Base-by-base conservation (phyloP, 2,888 invertebrate species). In the Disparrhopalites patrizii region DNA sequence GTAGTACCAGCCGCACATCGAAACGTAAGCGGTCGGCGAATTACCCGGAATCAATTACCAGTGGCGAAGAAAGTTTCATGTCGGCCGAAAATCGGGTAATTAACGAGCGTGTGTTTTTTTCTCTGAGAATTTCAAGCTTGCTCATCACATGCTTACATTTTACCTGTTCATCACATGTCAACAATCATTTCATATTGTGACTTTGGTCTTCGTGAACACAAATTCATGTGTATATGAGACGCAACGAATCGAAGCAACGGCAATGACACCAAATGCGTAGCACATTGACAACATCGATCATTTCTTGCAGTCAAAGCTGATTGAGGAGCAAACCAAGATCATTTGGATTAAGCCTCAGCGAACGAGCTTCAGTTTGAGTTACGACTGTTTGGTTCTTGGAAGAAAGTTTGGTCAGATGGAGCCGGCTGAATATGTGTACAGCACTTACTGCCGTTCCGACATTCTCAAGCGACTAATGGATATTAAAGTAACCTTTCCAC, bases 381-480 rank as follows among this genome's bases (percentile, higher is more conserved):
- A 68, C 40, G 69, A 67, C 38, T 52, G 66, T 10, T 58, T 72
- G 0, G 36, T 73, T 3, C 60, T 73, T 30, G 73, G 70, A n/a
- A 56, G 70, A 31, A 68, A 62, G 23, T 64, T 73, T 43, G 68
- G 66, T 8, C 62, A 1, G 51, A 66, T 10, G 18, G 67, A 69
- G 36, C 70, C 67, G 3, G 70, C 67, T 4, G 63, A 66, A 7
- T 73, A 70, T 28, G 70, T 73, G 13, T 69, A 71, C 31, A 70
- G 67, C 2, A 73, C 73, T 0, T 73, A 67, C 43, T 70, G 70
- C 31, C 65, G 66, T 23, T 25, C 70, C 20, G 62, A 67, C 18
- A 64, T 68, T 10, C 56, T 73, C 5, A 70, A 71, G 43, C 50
- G 62, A 18, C 40, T 73, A 18, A 73, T 73, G 70, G 70, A 70